Conservation (phyloP, 2,797 vertebrate species). For the Mus caroli region DNA sequence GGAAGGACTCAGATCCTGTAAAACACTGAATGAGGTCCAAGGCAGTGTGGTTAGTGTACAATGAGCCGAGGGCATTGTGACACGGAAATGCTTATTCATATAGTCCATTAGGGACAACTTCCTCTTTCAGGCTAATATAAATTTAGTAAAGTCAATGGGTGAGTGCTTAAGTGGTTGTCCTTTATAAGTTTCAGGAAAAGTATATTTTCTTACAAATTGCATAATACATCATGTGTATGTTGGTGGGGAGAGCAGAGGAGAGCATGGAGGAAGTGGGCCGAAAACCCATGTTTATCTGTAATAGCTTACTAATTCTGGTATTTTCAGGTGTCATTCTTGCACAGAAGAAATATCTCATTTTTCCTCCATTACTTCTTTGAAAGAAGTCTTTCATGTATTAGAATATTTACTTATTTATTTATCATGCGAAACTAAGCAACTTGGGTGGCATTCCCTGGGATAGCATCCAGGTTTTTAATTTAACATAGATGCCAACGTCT, state of each 20-base stretch:
- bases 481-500: constrained; percentile 65
- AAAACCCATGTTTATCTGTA: neutral
- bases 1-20: neutral
- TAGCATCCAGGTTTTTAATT: constrained; percentile 66
- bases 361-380: constrained; percentile 47
- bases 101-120: constrained; percentile 71
- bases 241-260: neutral
- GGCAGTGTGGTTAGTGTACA: constrained; percentile 16
- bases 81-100: constrained; percentile 76
- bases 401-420: constrained; percentile 30
- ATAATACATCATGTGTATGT: neutral
- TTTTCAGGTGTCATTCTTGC: neutral
- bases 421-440: constrained; percentile 33
- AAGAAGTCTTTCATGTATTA: constrained; percentile 65
- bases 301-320: constrained; percentile 5
- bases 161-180: constrained; percentile 51
- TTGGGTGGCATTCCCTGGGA: constrained; percentile 18
- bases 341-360: neutral
- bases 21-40: constrained; percentile 10
- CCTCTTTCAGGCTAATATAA: constrained; percentile 65
- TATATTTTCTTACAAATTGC: constrained; percentile 42
- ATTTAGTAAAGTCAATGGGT: constrained; percentile 53
- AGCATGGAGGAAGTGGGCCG: too few relatives aligned
- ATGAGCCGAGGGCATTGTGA: constrained; percentile 72
- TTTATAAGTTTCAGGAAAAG: constrained; percentile 20